Percentiles rank a stretch among this genome's conserved stretches.
Conservation (phyloP, 2,113 vertebrate genomes). For the Eolophus roseicapilla region DNA sequence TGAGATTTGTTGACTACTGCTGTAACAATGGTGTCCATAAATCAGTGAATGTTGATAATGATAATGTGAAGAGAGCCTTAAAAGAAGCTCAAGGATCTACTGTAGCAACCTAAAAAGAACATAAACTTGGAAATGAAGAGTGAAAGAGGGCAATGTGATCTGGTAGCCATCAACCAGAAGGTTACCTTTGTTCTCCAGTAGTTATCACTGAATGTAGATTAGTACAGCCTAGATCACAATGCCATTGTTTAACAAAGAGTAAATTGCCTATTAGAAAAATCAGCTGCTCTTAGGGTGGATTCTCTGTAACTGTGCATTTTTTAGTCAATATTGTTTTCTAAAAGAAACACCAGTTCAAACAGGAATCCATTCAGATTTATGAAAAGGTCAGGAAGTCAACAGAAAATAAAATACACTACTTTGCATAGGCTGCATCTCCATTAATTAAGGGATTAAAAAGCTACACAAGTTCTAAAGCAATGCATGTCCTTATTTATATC, state of each 20-base stretch:
- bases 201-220: not conserved
- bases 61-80: not conserved
- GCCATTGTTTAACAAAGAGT: not conserved
- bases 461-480: not conserved
- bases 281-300: not conserved
- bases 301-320: not conserved
- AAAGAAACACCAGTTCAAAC: not conserved
- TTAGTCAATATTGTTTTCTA: not conserved
- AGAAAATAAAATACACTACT: not conserved
- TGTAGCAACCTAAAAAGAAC: not conserved
- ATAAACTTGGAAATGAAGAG: not conserved
- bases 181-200: not conserved
- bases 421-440: not conserved
- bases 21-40: not conserved
- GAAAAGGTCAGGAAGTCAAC: not conserved
- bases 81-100: not conserved
- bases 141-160: not conserved
- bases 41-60: not conserved
- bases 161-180: not conserved
- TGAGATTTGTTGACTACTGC: not conserved
- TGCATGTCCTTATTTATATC: not conserved
- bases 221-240: not conserved
- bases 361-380: not conserved
- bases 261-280: not conserved
- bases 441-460: not conserved